Percentiles rank a stretch among this genome's conserved stretches.
Evolutionary conservation across 2,888 invertebrate species (phyloP).

Genomic region (Calephelis perditalis): DNA sequence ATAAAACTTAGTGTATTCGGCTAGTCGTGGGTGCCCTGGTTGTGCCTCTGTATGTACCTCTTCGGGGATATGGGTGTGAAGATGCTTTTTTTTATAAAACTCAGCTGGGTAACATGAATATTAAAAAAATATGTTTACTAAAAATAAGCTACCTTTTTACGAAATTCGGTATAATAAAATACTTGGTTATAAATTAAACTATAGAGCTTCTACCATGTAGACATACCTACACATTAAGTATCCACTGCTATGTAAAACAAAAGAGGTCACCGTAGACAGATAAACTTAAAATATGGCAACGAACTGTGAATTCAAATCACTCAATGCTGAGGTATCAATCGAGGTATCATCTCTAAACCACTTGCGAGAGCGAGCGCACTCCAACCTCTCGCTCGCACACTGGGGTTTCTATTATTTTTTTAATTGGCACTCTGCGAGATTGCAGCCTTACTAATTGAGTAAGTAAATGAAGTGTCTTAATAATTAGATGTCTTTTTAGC

Average conservation of each 20-base stretch:
- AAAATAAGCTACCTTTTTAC: too few relatives aligned
- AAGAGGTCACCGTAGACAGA: slow-evolving; percentile 21
- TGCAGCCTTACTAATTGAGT: slow-evolving; percentile 69
- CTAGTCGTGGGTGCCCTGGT: too few relatives aligned
- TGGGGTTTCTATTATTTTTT: slow-evolving; percentile 66
- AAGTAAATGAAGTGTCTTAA: slow-evolving; percentile 73
- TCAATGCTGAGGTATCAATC: slow-evolving; percentile 42
- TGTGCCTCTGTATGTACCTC: too few relatives aligned
- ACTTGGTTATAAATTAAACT: too few relatives aligned
- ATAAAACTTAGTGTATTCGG: too few relatives aligned
- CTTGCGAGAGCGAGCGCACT: slow-evolving; percentile 45
- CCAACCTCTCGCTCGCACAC: slow-evolving; percentile 52
- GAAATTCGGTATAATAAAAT: too few relatives aligned
- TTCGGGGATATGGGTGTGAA: too few relatives aligned
- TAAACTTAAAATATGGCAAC: slow-evolving; percentile 28
- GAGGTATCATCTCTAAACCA: slow-evolving; percentile 54
- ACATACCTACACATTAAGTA: too few relatives aligned
- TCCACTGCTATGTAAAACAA: slow-evolving; percentile 7
- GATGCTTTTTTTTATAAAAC: too few relatives aligned
- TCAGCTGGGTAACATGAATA: too few relatives aligned
- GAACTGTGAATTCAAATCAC: slow-evolving; percentile 35
- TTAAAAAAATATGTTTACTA: too few relatives aligned
- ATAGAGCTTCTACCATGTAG: too few relatives aligned
- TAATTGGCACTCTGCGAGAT: slow-evolving; percentile 70
- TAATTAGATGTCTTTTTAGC: slow-evolving; percentile 68